Percentiles rank a stretch among this genome's conserved stretches.
These are phyloP conservation scores for Charadrius vociferus DNA, from an alignment of 2,113 vertebrate species.

Conservation along the genomic window DNA sequence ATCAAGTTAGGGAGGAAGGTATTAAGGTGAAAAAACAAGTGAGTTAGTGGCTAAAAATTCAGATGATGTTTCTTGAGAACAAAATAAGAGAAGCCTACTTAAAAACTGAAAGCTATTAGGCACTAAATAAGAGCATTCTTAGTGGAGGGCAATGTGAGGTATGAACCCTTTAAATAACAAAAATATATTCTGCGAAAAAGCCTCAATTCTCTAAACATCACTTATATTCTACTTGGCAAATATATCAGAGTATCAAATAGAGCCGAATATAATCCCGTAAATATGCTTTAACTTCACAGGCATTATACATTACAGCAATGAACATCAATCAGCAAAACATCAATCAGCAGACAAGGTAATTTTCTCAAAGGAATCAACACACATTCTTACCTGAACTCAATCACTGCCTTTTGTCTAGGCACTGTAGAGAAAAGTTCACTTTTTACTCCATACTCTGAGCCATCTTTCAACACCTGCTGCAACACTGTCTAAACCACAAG, in stretches of 20 bases:
- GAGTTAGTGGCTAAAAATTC: not conserved
- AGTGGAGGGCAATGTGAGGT: not conserved
- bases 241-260: not conserved
- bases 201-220: not conserved
- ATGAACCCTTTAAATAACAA: not conserved
- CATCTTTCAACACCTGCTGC: slow-evolving; percentile 80
- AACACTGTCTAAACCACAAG: slow-evolving; percentile 81
- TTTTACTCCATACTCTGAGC: slow-evolving; percentile 81
- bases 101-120: not conserved
- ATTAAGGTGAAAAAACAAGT: not conserved
- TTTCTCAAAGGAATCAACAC: not conserved
- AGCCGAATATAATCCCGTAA: not conserved
- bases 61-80: not conserved
- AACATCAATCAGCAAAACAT: not conserved
- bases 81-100: not conserved
- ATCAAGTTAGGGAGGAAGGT: not conserved
- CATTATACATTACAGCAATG: not conserved
- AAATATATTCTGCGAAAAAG: not conserved
- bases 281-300: not conserved
- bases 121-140: not conserved
- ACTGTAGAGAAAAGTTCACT: slow-evolving; percentile 86
- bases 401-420: slow-evolving; percentile 77
- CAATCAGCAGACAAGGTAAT: not conserved
- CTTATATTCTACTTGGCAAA: not conserved
- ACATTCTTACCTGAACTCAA: slow-evolving; percentile 89